Percentiles rank a stretch among this genome's conserved stretches.
phyloP scores from a whole-genome alignment of 2,113 vertebrate species.

The Pangasianodon gigas region DNA sequence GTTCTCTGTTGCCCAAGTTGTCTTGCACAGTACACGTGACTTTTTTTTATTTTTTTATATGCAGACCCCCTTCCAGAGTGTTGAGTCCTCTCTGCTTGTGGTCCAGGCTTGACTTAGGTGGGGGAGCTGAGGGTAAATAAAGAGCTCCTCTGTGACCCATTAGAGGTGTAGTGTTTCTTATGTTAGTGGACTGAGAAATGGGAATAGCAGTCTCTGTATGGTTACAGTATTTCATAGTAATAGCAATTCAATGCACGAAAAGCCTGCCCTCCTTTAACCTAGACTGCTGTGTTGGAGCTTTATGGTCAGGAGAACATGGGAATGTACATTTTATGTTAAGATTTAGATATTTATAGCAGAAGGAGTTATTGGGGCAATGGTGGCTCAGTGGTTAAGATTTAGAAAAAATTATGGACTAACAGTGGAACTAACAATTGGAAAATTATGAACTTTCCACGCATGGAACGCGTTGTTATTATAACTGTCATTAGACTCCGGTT shows the following conservation, averaged over 20 bases:
- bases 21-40: not conserved
- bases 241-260: constrained; percentile 12
- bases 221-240: constrained; percentile 19
- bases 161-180: constrained; percentile 21
- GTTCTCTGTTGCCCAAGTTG: not conserved
- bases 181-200: not conserved
- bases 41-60: not conserved
- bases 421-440: not conserved
- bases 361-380: not conserved
- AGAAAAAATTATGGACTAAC: not conserved
- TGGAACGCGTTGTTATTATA: not conserved
- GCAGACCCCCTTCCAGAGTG: not conserved
- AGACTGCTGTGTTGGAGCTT: not conserved
- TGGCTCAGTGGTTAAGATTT: not conserved
- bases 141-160: constrained; percentile 35
- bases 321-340: not conserved
- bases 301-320: not conserved
- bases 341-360: not conserved
- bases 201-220: constrained; percentile 11
- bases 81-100: not conserved
- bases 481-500: not conserved
- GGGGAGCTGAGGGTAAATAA: constrained; percentile 2
- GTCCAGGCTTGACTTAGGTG: not conserved
- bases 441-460: not conserved
- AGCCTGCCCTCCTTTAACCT: not conserved